Evolutionary conservation across 2,888 invertebrate species (phyloP).

Genomic region (Coelinius sp.): DNA sequence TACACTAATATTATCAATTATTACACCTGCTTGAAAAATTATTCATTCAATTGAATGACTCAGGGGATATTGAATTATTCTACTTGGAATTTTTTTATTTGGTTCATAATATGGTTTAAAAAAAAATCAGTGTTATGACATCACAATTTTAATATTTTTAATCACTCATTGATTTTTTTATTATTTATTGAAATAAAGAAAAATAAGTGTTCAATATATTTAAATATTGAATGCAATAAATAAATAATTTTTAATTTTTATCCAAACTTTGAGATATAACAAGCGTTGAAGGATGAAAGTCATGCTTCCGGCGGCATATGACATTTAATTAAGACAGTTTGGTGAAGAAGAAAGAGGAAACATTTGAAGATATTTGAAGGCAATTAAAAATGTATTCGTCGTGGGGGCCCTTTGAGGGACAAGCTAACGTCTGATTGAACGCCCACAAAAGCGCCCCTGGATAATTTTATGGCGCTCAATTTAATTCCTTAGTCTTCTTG

Average conservation of each 20-base stretch:
- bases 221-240: not conserved
- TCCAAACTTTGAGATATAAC: not conserved
- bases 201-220: too few species aligned
- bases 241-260: not conserved
- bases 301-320: conserved; percentile 60
- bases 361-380: conserved; percentile 64
- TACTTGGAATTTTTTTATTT: not conserved
- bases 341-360: conserved; percentile 49
- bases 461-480: conserved; percentile 29
- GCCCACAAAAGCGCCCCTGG: conserved; percentile 59
- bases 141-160: too few species aligned
- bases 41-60: not conserved
- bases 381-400: conserved; percentile 70
- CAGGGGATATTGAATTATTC: not conserved
- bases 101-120: not conserved
- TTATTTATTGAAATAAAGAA: too few species aligned
- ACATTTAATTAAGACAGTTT: conserved; percentile 68
- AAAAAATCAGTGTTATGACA: too few species aligned
- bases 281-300: conserved; percentile 22
- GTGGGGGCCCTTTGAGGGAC: conserved; percentile 66
- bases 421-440: conserved; percentile 41
- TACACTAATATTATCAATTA: not conserved
- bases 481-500: conserved; percentile 34
- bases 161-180: too few species aligned
- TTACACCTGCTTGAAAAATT: conserved; percentile 36